Conservation (phyloP, 2,113 vertebrate genomes). For the Pheucticus melanocephalus region DNA sequence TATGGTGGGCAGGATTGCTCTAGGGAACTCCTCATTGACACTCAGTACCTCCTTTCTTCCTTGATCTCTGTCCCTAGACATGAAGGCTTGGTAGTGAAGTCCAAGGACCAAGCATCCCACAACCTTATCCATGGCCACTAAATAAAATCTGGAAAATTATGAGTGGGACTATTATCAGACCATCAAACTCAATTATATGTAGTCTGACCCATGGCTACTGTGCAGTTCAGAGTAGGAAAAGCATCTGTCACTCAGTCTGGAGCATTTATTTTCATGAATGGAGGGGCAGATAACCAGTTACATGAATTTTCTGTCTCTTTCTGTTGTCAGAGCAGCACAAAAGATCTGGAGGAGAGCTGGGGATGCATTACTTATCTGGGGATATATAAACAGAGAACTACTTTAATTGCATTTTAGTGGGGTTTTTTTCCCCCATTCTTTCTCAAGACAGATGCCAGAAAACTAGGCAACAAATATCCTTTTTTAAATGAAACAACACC, state of each 20-base stretch:
- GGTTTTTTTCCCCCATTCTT: rapidly evolving
- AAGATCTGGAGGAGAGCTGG: not conserved
- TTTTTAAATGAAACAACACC: not conserved
- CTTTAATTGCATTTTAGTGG: not conserved
- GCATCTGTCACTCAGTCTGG: not conserved
- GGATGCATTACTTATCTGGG: not conserved
- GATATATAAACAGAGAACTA: not conserved
- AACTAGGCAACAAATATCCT: not conserved
- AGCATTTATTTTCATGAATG: not conserved
- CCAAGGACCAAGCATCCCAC: not conserved
- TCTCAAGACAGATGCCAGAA: not conserved
- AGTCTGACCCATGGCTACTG: not conserved
- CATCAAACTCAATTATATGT: not conserved
- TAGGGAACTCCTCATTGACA: not conserved
- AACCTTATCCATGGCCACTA: not conserved
- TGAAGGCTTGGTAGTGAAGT: not conserved
- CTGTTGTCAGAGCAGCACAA: not conserved
- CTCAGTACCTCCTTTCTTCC: not conserved
- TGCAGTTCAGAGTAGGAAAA: not conserved
- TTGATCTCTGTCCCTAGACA: not conserved
- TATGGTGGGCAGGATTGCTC: not conserved
- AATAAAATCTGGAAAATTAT: not conserved
- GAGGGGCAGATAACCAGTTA: not conserved
- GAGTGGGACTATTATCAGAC: not conserved
- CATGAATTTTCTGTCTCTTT: not conserved